Percentiles rank a stretch among this genome's conserved stretches.
phyloP scores from a whole-genome alignment of 2,797 vertebrate species.

The Cynodonichthys magdalenae region DNA sequence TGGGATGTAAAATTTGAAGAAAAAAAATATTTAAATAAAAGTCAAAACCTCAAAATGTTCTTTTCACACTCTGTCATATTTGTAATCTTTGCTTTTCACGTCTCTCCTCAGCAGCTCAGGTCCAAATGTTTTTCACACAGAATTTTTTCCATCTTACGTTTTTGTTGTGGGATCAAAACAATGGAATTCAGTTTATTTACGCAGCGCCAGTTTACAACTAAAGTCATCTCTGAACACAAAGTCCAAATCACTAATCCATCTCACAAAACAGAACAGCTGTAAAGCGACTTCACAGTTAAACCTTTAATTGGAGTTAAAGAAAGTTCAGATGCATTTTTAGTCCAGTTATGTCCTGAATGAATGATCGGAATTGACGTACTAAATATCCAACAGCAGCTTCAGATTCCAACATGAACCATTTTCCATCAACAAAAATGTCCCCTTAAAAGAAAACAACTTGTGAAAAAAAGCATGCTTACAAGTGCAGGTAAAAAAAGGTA shows the following conservation, averaged over 20 bases:
- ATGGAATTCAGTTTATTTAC: neutral
- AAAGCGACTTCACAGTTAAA: neutral
- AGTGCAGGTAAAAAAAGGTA: neutral
- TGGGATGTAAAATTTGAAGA: no score
- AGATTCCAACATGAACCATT: neutral
- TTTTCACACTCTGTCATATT: conserved; percentile 39
- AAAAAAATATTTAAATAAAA: conserved; percentile 38
- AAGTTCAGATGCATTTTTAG: no score
- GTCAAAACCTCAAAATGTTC: conserved; percentile 49
- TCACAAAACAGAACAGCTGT: neutral
- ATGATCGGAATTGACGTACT: neutral
- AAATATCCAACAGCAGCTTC: conserved; percentile 3
- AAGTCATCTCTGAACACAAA: neutral
- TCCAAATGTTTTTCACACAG: neutral
- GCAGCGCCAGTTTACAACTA: no score
- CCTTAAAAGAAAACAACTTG: neutral
- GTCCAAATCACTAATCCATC: no score
- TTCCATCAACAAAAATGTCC: conserved; percentile 8
- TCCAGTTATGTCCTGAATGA: no score
- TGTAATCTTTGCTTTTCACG: neutral
- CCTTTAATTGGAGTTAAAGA: no score
- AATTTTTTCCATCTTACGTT: conserved; percentile 35
- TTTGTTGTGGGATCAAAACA: neutral
- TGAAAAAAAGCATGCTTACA: neutral
- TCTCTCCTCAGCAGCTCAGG: neutral